A percentile compares a stretch with the other conserved stretches of the same genome.
phyloP scores from a whole-genome alignment of 1,140 invertebrate species.

The Zaprionus taronus region DNA sequence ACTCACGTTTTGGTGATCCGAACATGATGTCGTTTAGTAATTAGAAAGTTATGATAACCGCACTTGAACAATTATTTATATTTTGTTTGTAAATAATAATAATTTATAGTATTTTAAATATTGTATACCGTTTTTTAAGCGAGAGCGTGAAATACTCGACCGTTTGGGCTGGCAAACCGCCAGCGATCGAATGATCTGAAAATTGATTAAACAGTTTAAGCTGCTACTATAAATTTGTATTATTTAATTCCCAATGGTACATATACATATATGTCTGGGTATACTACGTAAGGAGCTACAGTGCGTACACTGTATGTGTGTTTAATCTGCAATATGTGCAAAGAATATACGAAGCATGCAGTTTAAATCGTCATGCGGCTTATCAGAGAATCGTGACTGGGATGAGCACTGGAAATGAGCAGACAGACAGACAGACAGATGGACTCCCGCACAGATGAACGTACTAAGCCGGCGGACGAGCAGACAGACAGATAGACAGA shows the following conservation, averaged over 20 bases:
- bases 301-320: conserved; percentile 6
- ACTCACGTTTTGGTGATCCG: conserved; percentile 32
- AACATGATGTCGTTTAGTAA: conserved; percentile 16
- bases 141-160: conserved; percentile 5
- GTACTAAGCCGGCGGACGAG: conserved; percentile 4
- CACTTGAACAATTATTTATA: not conserved
- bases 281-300: conserved; percentile 20
- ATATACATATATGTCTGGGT: conserved; percentile 13
- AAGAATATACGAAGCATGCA: conserved; percentile 38
- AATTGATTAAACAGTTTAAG: conserved; percentile 39
- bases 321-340: conserved; percentile 29
- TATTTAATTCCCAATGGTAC: conserved; percentile 22
- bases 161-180: conserved; percentile 25
- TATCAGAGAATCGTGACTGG: conserved; percentile 41
- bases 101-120: not conserved
- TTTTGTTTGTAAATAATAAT: not conserved
- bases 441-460: conserved; percentile 3
- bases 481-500: conserved; percentile 15
- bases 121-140: not conserved
- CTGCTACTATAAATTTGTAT: conserved; percentile 37
- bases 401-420: conserved; percentile 6
- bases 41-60: not conserved
- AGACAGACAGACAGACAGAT: conserved; percentile 22
- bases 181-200: conserved; percentile 45
- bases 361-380: conserved; percentile 41